These are phyloP conservation scores for Lanistes nyassanus DNA, from an alignment of 1,140 invertebrate genomes.

Conservation along the genomic window DNA sequence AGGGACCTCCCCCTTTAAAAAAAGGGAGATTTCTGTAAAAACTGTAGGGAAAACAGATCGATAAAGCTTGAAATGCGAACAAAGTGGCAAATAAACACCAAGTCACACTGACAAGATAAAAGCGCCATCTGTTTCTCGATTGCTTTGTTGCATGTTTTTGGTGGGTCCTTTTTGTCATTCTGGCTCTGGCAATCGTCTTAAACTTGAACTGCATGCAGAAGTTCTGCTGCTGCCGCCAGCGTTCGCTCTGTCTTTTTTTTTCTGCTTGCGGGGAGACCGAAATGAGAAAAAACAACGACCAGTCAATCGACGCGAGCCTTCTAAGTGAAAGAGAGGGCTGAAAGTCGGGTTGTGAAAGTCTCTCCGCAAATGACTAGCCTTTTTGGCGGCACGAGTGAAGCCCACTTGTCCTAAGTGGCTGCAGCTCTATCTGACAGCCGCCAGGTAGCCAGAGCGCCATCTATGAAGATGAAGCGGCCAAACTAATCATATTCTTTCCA, in stretches of 20 bases:
- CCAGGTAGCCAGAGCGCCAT: neutral
- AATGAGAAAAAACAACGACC: neutral
- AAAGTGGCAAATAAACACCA: no score
- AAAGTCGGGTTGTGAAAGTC: neutral
- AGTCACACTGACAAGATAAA: no score
- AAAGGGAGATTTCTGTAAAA: no score
- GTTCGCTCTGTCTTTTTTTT: no score
- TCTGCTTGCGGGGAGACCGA: neutral
- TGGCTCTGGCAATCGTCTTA: neutral
- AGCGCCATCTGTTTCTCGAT: no score
- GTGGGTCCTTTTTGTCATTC: neutral
- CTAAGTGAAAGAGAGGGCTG: neutral
- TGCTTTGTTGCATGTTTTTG: neutral
- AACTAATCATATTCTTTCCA: conserved; percentile 10
- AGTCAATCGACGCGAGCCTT: neutral
- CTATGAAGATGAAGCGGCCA: neutral
- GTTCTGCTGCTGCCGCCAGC: neutral
- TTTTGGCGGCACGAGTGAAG: neutral
- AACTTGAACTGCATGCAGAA: neutral
- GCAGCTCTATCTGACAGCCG: neutral
- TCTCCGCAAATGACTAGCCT: neutral
- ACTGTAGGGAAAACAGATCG: no score
- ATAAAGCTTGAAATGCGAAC: no score
- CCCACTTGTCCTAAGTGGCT: neutral
- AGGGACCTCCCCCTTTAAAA: no score